phyloP scores from a whole-genome alignment of 1,140 invertebrate species.

The Aporrectodea caliginosa region DNA sequence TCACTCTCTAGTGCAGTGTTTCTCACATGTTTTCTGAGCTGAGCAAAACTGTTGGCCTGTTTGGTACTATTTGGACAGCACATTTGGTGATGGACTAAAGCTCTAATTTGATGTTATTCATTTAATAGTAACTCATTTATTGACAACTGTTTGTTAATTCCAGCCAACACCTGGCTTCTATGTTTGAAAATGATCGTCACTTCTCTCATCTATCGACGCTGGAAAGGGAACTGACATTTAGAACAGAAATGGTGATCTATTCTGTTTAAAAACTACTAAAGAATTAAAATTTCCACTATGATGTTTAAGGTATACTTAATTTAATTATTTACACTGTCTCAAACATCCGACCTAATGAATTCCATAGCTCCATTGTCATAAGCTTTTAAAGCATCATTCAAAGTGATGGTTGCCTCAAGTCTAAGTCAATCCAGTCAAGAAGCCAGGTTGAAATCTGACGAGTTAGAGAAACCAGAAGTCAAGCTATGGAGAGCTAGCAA shows the following conservation, averaged over 20 bases:
- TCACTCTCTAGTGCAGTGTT: too few relatives aligned
- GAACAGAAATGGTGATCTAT: slow-evolving; percentile 70
- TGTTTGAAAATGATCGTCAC: slow-evolving; percentile 76
- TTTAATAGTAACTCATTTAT: too few relatives aligned
- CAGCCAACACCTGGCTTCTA: slow-evolving; percentile 63
- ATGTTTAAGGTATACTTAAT: not conserved
- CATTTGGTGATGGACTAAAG: not conserved
- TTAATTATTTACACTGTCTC: not conserved
- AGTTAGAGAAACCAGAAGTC: too few relatives aligned
- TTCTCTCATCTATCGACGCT: slow-evolving; percentile 77
- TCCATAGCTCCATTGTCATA: not conserved
- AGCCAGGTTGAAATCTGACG: too few relatives aligned
- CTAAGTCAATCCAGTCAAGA: too few relatives aligned
- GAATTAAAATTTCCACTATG: too few relatives aligned
- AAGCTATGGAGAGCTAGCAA: too few relatives aligned
- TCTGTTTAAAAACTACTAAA: not conserved
- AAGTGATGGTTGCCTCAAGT: too few relatives aligned
- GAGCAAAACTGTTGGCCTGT: too few relatives aligned
- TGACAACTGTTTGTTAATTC: too few relatives aligned
- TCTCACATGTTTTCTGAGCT: not conserved
- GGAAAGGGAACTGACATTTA: slow-evolving; percentile 76
- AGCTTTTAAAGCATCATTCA: not conserved
- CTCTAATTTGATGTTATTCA: not conserved
- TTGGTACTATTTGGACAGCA: not conserved
- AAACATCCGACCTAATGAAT: not conserved